Evolutionary conservation across 2,113 vertebrate species (phyloP).

Genomic region (Pseudopodoces humilis): DNA sequence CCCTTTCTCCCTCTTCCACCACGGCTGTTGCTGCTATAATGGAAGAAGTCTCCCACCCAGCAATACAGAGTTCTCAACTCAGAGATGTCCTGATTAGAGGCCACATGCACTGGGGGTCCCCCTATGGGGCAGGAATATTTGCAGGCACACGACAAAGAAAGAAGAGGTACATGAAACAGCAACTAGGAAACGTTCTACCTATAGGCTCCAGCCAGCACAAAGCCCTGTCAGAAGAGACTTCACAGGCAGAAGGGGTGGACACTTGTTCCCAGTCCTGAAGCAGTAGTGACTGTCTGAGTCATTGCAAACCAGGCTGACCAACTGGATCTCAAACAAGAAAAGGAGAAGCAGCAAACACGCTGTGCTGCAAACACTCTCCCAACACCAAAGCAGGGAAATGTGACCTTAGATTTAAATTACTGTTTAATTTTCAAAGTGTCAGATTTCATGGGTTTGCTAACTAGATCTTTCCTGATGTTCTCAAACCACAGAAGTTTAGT

Average conservation of each 20-base stretch:
- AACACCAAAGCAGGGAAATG: not conserved
- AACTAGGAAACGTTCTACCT: not conserved
- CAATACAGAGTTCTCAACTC: not conserved
- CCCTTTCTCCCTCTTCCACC: not conserved
- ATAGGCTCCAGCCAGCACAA: not conserved
- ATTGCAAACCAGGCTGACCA: not conserved
- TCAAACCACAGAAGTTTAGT: not conserved
- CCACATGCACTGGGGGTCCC: no score
- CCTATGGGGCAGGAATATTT: not conserved
- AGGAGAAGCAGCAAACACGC: not conserved
- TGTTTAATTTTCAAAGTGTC: not conserved
- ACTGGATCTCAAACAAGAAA: not conserved
- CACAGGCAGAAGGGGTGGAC: not conserved
- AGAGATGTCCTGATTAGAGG: not conserved
- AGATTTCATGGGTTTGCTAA: not conserved
- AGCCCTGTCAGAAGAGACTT: not conserved
- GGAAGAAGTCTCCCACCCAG: not conserved
- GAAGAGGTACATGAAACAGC: not conserved
- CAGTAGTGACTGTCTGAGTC: not conserved
- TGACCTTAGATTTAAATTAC: not conserved
- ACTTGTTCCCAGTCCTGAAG: not conserved
- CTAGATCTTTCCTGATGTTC: not conserved
- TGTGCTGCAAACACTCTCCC: not conserved
- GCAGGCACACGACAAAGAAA: fast-evolving
- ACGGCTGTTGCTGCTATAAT: fast-evolving